A percentile compares a stretch with the other conserved stretches of the same genome.
Conservation (phyloP, 1,140 invertebrate species). For the Aphelinus atriplicis region DNA sequence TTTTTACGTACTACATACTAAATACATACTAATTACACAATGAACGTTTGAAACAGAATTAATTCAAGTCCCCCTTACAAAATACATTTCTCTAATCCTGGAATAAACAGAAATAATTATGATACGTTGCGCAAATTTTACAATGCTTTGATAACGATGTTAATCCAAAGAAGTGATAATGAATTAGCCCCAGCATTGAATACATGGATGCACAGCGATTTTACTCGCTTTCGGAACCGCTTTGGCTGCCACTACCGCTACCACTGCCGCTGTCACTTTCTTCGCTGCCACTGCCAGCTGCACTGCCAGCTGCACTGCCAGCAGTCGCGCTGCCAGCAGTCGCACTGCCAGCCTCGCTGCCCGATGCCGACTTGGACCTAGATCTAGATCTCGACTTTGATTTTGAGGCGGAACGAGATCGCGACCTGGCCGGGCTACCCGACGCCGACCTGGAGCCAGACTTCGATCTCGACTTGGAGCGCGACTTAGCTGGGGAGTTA, state of each 20-base stretch:
- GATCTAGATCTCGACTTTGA: constrained; percentile 54
- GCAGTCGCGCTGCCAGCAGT: constrained; percentile 42
- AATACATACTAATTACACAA: too few relatives aligned
- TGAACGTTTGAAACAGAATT: too few relatives aligned
- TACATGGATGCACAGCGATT: neutral
- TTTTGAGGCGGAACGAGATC: constrained; percentile 44
- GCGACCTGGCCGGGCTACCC: constrained; percentile 49
- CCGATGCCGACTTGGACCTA: constrained; percentile 51
- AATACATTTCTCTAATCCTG: too few relatives aligned
- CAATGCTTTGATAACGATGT: too few relatives aligned
- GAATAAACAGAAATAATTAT: too few relatives aligned
- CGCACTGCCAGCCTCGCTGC: constrained; percentile 44
- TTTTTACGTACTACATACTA: too few relatives aligned
- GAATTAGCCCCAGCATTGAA: too few relatives aligned
- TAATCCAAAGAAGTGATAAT: too few relatives aligned
- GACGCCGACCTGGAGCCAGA: constrained; percentile 52
- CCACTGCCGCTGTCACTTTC: constrained; percentile 54
- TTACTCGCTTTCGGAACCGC: constrained; percentile 61
- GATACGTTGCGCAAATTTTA: too few relatives aligned
- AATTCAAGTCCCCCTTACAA: too few relatives aligned
- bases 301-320: constrained; percentile 55
- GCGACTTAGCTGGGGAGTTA: constrained; percentile 41
- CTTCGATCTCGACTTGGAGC: constrained; percentile 46
- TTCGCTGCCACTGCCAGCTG: constrained; percentile 47
- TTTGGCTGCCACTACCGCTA: constrained; percentile 54